Conservation (phyloP, 2,113 vertebrate species). For the Climacteris rufus region DNA sequence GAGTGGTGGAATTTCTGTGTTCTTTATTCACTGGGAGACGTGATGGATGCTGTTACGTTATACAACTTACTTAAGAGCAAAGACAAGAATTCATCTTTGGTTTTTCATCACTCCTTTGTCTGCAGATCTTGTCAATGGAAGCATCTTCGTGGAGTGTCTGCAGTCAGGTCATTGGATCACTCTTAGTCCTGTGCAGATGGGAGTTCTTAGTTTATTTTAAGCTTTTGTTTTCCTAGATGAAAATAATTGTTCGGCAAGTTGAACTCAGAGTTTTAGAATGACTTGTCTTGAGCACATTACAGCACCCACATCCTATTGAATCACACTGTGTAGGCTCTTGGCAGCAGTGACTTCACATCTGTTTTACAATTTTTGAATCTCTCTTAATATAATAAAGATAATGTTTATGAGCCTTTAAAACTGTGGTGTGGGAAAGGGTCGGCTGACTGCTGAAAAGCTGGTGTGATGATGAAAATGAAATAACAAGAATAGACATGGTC, state of each 20-base stretch:
- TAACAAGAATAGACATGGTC: not conserved
- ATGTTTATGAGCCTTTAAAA: slow-evolving; percentile 51
- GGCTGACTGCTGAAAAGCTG: slow-evolving; percentile 26
- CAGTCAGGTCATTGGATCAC: not conserved
- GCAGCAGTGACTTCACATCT: slow-evolving; percentile 18
- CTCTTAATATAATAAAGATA: slow-evolving; percentile 47
- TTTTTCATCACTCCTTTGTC: not conserved
- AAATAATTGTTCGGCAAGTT: slow-evolving; percentile 17
- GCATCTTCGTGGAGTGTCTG: not conserved
- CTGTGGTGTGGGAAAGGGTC: slow-evolving; percentile 40
- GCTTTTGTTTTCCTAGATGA: slow-evolving; percentile 29
- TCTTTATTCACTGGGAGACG: fast-evolving
- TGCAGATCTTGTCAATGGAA: not conserved
- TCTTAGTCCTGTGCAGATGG: not conserved
- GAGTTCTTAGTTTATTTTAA: slow-evolving; percentile 18
- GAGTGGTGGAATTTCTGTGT: not conserved
- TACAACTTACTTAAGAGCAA: not conserved
- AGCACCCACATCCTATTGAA: slow-evolving; percentile 40
- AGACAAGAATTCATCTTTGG: not conserved
- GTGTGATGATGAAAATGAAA: slow-evolving; percentile 31
- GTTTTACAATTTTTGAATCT: slow-evolving; percentile 44
- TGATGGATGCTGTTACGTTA: not conserved
- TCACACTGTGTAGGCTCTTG: slow-evolving; percentile 33
- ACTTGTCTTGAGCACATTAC: slow-evolving; percentile 43
- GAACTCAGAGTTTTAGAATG: slow-evolving; percentile 14